Evolutionary conservation across 2,113 vertebrate genomes (phyloP), one percentile per base, ranked within the genome.

Genomic region (Onychostoma macrolepis): DNA sequence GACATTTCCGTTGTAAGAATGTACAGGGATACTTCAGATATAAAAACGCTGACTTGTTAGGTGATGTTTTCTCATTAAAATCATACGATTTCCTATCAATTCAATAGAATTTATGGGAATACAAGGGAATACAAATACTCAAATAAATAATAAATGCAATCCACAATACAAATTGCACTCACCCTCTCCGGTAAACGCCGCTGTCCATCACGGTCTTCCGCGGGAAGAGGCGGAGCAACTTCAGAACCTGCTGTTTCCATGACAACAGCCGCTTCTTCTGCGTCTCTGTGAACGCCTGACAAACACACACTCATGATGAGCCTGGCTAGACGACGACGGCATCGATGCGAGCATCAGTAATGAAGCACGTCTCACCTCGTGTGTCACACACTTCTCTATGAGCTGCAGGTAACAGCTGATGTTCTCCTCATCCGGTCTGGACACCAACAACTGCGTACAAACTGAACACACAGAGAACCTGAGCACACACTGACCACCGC

Each of bases 211-310:
- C 93, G 4, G 96, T 94, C 94, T 99, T 99, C 91, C 97, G 95
- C 1, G 97, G 97, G 92, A 98, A 97, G 10, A 97, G 94, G 86
- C 97, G 96, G 75, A 99, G 96, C 76, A 99, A 91, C 93, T 97
- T 99, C 85, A 97, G 95, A 82, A 98, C 96, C 94, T 99, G 97
- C 95, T 99, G 97, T 94, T 98, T 99, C 97, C 97, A 99, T 38
- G 97, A 97, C 74, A 96, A 93, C 90, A 98, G 92, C 86, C 97
- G 94, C 91, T 98, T 99, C 91, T 97, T 98, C 92, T 99, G 97
- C 11, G 97, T 99, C 94, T 98, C 97, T 41, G 97, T 97, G 89
- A 98, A 99, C 80, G 97, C 97, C 97, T 98, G 90, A 65, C 67
- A 26, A 15, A 30, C 48, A 76, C 33, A 85, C 15, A 74, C 26